phyloP scores from a whole-genome alignment of 2,797 vertebrate species.

The Cichlasoma orientale region DNA sequence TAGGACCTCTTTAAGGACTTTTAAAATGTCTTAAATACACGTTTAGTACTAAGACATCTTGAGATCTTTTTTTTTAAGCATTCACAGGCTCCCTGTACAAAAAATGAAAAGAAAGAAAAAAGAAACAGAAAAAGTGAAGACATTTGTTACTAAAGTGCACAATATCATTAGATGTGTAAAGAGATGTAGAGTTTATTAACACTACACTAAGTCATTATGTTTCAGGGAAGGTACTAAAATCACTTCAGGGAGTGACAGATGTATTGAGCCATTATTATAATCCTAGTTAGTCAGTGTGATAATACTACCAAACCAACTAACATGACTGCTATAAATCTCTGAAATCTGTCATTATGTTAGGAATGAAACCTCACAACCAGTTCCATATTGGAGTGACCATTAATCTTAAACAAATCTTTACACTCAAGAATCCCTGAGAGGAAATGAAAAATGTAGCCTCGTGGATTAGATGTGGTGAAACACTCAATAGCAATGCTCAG shows the following conservation, averaged over 20 bases:
- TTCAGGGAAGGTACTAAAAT: too few species aligned
- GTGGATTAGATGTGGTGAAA: background rate
- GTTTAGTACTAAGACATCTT: too few species aligned
- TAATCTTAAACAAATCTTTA: background rate
- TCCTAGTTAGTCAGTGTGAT: background rate
- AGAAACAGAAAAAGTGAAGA: too few species aligned
- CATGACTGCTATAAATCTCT: background rate
- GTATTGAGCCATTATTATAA: too few species aligned
- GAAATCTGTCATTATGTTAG: background rate
- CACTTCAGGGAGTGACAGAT: background rate
- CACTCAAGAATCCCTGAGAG: slow-evolving; percentile 7
- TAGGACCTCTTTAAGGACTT: background rate
- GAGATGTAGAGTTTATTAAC: too few species aligned
- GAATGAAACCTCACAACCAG: background rate
- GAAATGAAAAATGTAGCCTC: slow-evolving; percentile 11
- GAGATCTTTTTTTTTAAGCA: too few species aligned
- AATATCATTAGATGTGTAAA: too few species aligned
- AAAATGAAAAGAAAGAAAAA: too few species aligned
- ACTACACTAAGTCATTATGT: too few species aligned
- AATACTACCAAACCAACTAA: background rate
- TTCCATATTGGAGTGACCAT: background rate
- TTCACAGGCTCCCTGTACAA: too few species aligned
- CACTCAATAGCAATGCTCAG: background rate
- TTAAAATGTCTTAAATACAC: background rate
- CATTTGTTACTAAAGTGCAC: too few species aligned